A percentile compares a stretch with the other conserved stretches of the same genome.
Evolutionary conservation across 1,140 invertebrate genomes (phyloP).

Genomic region (Leguminivora glycinivorella): DNA sequence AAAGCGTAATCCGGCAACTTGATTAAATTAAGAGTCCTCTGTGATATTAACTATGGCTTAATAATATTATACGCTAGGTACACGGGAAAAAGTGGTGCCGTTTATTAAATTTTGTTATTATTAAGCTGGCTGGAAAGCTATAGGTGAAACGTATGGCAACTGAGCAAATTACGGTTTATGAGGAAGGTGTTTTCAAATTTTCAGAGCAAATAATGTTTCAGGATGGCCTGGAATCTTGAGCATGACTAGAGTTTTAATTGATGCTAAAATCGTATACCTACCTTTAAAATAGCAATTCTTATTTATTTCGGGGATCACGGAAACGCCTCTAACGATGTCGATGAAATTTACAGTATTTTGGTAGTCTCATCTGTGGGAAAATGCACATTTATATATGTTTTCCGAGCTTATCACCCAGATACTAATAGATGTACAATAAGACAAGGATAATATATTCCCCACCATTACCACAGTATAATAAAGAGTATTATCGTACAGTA

Average conservation of each 20-base stretch:
- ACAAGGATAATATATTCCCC: too few species aligned
- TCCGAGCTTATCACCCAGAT: too few species aligned
- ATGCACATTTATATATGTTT: too few species aligned
- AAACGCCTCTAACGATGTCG: too few species aligned
- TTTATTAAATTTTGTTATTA: not conserved
- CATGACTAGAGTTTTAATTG: not conserved
- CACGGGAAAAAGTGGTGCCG: not conserved
- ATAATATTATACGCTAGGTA: not conserved
- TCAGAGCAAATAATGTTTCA: not conserved
- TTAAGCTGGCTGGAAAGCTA: not conserved
- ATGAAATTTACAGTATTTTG: too few species aligned
- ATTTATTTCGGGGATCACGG: too few species aligned
- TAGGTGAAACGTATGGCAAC: not conserved
- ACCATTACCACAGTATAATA: too few species aligned
- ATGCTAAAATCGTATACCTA: too few species aligned
- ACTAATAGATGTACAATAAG: too few species aligned
- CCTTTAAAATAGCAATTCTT: too few species aligned
- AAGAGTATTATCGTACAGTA: too few species aligned
- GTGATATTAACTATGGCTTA: slow-evolving; percentile 21
- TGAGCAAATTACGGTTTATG: not conserved
- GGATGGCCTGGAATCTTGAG: not conserved
- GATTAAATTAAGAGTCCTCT: slow-evolving; percentile 27
- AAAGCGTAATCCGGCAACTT: slow-evolving; percentile 25
- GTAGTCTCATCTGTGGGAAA: too few species aligned
- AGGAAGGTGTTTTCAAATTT: not conserved